Conservation (phyloP, 2,113 vertebrate genomes). For the Loxodonta africana region DNA sequence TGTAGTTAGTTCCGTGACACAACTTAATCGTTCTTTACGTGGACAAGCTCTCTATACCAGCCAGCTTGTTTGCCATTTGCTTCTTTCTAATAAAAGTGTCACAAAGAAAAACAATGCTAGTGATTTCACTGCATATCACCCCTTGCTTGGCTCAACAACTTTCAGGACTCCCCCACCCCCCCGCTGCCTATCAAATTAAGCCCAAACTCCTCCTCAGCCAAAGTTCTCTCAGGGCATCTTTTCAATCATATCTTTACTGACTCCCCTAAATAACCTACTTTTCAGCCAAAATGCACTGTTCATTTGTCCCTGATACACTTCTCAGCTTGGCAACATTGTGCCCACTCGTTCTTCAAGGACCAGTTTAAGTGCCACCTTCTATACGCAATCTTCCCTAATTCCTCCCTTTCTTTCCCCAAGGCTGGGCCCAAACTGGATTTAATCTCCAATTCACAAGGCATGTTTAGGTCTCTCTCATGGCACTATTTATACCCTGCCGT, state of each 20-base stretch:
- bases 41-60: neutral
- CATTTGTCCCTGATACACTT: neutral
- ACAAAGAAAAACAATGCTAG: neutral
- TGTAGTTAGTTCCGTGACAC: neutral
- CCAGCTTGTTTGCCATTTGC: neutral
- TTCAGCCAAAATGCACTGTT: neutral
- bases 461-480: neutral
- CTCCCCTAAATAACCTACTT: neutral
- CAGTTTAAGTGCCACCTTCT: neutral
- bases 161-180: neutral
- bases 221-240: neutral
- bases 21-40: neutral
- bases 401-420: neutral
- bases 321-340: neutral
- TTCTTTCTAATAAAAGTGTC: neutral
- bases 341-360: neutral
- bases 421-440: neutral
- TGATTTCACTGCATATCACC: neutral
- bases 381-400: accelerated
- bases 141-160: neutral
- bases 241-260: neutral
- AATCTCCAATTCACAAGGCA: neutral
- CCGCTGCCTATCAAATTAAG: neutral
- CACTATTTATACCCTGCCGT: neutral
- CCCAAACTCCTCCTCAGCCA: neutral